Base-by-base conservation (phyloP, 2,113 vertebrate genomes). In the Alligator sinensis region DNA sequence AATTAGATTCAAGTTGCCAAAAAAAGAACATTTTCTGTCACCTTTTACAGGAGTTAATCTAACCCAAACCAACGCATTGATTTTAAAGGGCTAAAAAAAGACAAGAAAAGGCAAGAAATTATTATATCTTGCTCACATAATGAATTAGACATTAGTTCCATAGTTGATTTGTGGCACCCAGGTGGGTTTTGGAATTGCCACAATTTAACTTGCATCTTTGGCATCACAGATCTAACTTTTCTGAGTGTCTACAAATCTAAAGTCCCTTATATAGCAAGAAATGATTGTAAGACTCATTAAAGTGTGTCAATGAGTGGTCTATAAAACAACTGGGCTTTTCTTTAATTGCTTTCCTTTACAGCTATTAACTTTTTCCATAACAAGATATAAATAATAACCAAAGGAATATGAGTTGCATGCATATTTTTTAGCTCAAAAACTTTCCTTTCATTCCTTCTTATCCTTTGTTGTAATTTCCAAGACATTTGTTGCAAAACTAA, bases 181-280 rank as follows among this genome's bases (percentile, higher is more conserved):
- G 70, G 38, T 80, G 38, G 14, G 79, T 64, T 21, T 79, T 85
- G 90, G 80, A 91, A 95, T 72, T 94, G 61, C 30, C 63, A 70
- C 21, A 59, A 28, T 88, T 95, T 87, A 89, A 82, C 92, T 4
- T 86, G 5, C 19, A 75, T 91, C 60, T 66, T 93, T 77, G 77
- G 76, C 84, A 91, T 92, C 3, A 55, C 59, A 93, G 86, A 88
- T 85, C 77, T 84, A 64, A 86, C 15, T 95, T 58, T 59, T 17
- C 74, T 86, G 70, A 88, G 11, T 12, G 80, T 95, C 86, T 58
- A 61, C 86, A 95, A 95, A 93, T 83, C 57, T 95, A 93, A 95
- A 34, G 58, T 82, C 21, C 55, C 27, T 72, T 66, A 82, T 82
- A 87, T 64, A 92, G 92, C 18, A 27, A 80, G 58, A 93, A 93